A percentile compares a stretch with the other conserved stretches of the same genome.
Conservation (phyloP, 1,140 invertebrate genomes). For the Cherax destructor region DNA sequence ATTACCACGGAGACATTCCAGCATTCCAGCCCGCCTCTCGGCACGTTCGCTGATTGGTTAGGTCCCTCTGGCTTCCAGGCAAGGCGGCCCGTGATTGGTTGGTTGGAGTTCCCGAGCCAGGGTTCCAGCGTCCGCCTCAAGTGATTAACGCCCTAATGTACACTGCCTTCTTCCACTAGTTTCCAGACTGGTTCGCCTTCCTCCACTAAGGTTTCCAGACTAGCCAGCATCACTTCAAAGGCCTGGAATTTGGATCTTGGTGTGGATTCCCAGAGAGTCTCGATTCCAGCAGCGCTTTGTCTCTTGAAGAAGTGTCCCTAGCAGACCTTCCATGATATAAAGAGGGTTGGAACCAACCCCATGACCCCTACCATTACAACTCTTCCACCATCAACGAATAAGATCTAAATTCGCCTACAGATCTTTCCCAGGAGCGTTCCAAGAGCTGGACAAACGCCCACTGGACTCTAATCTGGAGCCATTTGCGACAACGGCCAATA, state of each 20-base stretch:
- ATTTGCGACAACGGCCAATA: conserved; percentile 70
- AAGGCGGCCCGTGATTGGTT: conserved; percentile 53
- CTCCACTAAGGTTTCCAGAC: conserved; percentile 57
- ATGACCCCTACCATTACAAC: conserved; percentile 61
- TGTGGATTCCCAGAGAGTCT: conserved; percentile 67
- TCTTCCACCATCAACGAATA: conserved; percentile 44
- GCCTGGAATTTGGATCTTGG: conserved; percentile 68
- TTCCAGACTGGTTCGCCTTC: conserved; percentile 66
- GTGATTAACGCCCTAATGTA: conserved; percentile 69
- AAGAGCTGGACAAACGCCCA: conserved; percentile 68
- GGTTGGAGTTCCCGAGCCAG: conserved; percentile 40
- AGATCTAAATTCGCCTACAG: conserved; percentile 56
- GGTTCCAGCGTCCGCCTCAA: conserved; percentile 55
- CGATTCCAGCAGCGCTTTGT: conserved; percentile 68
- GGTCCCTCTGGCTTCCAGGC: conserved; percentile 54
- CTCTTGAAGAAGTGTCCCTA: conserved; percentile 68
- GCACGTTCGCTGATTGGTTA: conserved; percentile 51
- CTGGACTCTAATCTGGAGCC: conserved; percentile 68
- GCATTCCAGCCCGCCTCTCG: conserved; percentile 56
- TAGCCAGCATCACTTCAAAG: conserved; percentile 46
- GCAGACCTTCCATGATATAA: conserved; percentile 69
- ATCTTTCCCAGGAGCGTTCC: conserved; percentile 32
- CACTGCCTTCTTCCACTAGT: conserved; percentile 64
- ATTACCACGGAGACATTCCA: conserved; percentile 64
- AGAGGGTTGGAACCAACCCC: conserved; percentile 63